Percentiles rank a stretch among this genome's conserved stretches.
phyloP scores from a whole-genome alignment of 2,797 vertebrate genomes.

The Argentina silus region DNA sequence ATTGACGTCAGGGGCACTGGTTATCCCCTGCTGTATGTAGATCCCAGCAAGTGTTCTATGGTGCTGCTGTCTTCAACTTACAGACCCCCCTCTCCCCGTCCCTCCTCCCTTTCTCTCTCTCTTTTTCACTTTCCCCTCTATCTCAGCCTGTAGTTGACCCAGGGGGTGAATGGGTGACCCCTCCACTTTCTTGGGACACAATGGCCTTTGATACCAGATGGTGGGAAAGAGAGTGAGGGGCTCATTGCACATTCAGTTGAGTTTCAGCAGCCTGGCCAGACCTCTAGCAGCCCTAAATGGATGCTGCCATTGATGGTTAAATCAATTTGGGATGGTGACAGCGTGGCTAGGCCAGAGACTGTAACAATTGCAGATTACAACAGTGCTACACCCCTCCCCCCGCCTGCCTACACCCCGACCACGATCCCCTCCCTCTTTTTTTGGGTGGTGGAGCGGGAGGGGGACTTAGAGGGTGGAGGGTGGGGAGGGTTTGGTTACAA shows the following conservation, averaged over 20 bases:
- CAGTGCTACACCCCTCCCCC: constrained; percentile 73
- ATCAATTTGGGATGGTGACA: constrained; percentile 94
- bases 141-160: constrained; percentile 85
- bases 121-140: constrained; percentile 71
- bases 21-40: constrained; percentile 55
- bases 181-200: constrained; percentile 88
- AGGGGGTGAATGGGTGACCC: constrained; percentile 87
- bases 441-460: constrained; percentile 35
- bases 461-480: constrained; percentile 28
- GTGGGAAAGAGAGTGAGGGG: constrained; percentile 87
- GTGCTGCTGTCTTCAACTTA: constrained; percentile 60
- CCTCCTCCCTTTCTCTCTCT: constrained; percentile 73
- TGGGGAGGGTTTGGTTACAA: constrained; percentile 65
- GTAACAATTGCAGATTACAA: constrained; percentile 89
- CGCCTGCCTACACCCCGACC: constrained; percentile 17
- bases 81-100: background rate
- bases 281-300: constrained; percentile 84
- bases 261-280: constrained; percentile 84
- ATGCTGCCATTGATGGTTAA: constrained; percentile 91
- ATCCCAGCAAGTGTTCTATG: constrained; percentile 28
- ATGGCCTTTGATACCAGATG: constrained; percentile 92
- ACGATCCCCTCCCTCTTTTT: constrained; percentile 53
- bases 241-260: constrained; percentile 87
- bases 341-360: constrained; percentile 86
- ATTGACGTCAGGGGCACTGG: constrained; percentile 76